Evolutionary conservation across 53 echinoderm and acorn worm genomes (phyloP).

Genomic region (Echinarachnius parma): DNA sequence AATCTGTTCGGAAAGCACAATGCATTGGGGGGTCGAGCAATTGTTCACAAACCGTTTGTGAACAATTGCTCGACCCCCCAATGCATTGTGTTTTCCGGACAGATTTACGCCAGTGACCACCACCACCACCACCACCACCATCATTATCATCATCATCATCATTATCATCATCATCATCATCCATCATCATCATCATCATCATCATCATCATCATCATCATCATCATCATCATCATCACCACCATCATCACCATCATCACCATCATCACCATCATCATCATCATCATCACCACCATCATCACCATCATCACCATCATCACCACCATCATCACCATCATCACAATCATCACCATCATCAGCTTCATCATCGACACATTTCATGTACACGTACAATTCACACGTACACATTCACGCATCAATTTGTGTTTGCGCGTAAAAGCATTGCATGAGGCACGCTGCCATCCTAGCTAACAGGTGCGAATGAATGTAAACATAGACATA

Average conservation of each 20-base stretch:
- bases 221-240: slow-evolving; percentile 3
- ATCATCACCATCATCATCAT: slow-evolving; percentile 4
- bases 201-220: slow-evolving; percentile 13
- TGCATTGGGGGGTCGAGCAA: too few relatives aligned
- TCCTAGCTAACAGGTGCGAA: too few relatives aligned
- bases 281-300: not conserved
- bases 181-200: not conserved
- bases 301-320: not conserved
- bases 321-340: too few relatives aligned
- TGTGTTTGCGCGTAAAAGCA: too few relatives aligned
- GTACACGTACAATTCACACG: not conserved
- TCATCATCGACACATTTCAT: not conserved
- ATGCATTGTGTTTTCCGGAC: too few relatives aligned
- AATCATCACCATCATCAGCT: too few relatives aligned
- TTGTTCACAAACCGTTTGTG: too few relatives aligned
- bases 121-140: not conserved
- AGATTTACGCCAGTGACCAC: too few relatives aligned
- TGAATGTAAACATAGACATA: too few relatives aligned
- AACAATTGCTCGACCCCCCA: too few relatives aligned
- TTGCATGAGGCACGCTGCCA: too few relatives aligned
- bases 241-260: not conserved
- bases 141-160: slow-evolving; percentile 2
- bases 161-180: not conserved
- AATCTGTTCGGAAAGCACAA: too few relatives aligned
- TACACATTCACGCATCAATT: not conserved